These are phyloP conservation scores for Oreochromis aureus DNA, from an alignment of 2,113 vertebrate species.

Conservation along the genomic window DNA sequence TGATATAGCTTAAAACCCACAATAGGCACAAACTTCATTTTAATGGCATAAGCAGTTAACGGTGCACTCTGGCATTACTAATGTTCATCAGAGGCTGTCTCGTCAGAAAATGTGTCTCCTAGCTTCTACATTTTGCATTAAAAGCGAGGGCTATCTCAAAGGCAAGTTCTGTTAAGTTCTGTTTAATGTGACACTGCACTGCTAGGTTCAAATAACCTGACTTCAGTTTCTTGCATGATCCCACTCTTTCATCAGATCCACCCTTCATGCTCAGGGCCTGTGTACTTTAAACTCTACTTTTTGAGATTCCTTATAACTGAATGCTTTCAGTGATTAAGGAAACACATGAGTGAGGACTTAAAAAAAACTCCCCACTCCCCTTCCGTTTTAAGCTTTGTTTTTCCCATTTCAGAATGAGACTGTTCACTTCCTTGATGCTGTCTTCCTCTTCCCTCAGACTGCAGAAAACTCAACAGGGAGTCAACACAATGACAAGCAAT, in stretches of 20 bases:
- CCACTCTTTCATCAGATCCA: background rate
- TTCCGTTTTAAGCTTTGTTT: conserved; percentile 20
- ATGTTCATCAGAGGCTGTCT: background rate
- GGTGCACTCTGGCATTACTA: background rate
- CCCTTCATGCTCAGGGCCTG: background rate
- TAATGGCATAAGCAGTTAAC: background rate
- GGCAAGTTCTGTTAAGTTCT: background rate
- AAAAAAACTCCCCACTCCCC: background rate
- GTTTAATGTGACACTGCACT: background rate
- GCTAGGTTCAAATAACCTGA: background rate
- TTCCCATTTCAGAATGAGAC: background rate
- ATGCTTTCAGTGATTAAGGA: background rate
- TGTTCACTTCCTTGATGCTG: conserved; percentile 26
- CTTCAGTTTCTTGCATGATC: background rate
- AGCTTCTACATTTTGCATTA: background rate
- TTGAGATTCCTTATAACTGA: background rate
- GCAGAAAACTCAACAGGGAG: background rate
- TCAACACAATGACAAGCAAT: conserved; percentile 17
- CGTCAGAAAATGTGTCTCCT: background rate
- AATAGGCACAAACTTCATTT: background rate
- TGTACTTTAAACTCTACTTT: background rate
- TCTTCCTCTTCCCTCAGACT: conserved; percentile 39
- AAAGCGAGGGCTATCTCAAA: background rate
- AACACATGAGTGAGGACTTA: background rate
- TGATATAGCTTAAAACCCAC: background rate